Base-by-base conservation (phyloP, 1,140 invertebrate genomes). In the Rhizoglyphus robini region DNA sequence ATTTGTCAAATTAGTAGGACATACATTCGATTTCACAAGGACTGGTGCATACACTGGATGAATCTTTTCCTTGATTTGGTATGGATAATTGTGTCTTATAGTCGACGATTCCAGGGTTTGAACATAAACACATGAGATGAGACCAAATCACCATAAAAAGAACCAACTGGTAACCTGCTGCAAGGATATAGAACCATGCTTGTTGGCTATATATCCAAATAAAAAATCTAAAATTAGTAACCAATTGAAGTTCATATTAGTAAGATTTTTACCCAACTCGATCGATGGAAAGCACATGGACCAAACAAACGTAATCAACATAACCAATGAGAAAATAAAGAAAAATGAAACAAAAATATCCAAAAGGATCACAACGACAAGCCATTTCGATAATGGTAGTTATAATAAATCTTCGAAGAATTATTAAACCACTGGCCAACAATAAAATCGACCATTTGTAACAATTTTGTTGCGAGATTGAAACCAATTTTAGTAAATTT, bases 281-380 rank as follows among this genome's bases (percentile, higher is more conserved):
- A 13, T 18, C 20, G 34, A 18, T 15, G 11, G 13, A 25, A 20
- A 64, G 11, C 34, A 66, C 57, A 13, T 32, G 54, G 2, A 38
- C 11, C 1, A 66, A 18, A 31, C 27, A 67, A n/a, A 62, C 61
- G 51, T 54, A 64, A 34, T 67, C 66, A 3, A 62, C 46, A 49
- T 67, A 67, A 25, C 34, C 18, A n/a, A 64, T 25, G 13, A 67
- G 25, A 34, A 25, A 13, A 29, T 67, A 67, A 13, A 65, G 20
- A 41, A 64, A 49, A 41, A 57, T 3, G n/a, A 67, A 57, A 60
- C 66, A 67, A 23, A 49, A 20, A 18, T 64, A 34, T 25, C 66
- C 66, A 60, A 67, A 67, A 18, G 63, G 63, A 59, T 67, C 66
- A 58, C 63, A 67, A 27, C 31, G n/a, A 29, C 20, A 60, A 31